Evolutionary conservation across 2,888 invertebrate species (phyloP).

Genomic region (Cataglyphis rosenhaueri): DNA sequence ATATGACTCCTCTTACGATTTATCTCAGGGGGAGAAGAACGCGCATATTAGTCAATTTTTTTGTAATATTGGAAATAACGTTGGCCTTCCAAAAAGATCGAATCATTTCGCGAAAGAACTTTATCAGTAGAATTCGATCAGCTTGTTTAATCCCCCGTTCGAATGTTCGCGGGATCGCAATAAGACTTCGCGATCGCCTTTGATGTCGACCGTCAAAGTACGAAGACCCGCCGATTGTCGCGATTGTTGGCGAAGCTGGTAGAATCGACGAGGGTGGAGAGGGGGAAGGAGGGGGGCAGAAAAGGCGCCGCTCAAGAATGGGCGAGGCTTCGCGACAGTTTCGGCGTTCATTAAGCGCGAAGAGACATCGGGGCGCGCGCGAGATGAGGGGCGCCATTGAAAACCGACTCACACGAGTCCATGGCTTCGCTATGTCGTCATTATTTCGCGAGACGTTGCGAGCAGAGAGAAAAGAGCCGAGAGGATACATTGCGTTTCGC

Average conservation of each 20-base stretch:
- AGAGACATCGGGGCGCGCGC: slow-evolving; percentile 53
- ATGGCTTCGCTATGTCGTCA: slow-evolving; percentile 40
- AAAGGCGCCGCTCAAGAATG: slow-evolving; percentile 45
- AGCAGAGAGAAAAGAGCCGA: slow-evolving; percentile 4
- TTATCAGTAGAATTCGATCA: slow-evolving; percentile 51
- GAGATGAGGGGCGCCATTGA: slow-evolving; percentile 52
- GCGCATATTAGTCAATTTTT: background rate
- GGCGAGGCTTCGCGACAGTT: slow-evolving; percentile 69
- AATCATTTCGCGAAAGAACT: slow-evolving; percentile 1
- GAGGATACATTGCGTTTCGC: slow-evolving; percentile 43
- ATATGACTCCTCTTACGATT: background rate
- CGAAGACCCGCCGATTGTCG: slow-evolving; percentile 60
- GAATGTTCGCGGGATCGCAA: slow-evolving; percentile 62
- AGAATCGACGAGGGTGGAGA: background rate
- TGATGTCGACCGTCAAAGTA: slow-evolving; percentile 60
- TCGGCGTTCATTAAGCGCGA: slow-evolving; percentile 70
- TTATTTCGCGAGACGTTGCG: slow-evolving; percentile 42
- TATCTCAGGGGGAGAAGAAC: background rate
- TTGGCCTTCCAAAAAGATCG: background rate
- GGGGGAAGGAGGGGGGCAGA: slow-evolving; percentile 1
- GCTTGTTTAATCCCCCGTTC: slow-evolving; percentile 63
- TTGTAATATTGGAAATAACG: background rate
- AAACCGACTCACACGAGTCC: slow-evolving; percentile 54
- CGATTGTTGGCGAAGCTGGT: slow-evolving; percentile 62
- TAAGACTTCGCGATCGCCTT: slow-evolving; percentile 69